phyloP scores from a whole-genome alignment of 1,140 invertebrate genomes.

The Maconellicoccus hirsutus region DNA sequence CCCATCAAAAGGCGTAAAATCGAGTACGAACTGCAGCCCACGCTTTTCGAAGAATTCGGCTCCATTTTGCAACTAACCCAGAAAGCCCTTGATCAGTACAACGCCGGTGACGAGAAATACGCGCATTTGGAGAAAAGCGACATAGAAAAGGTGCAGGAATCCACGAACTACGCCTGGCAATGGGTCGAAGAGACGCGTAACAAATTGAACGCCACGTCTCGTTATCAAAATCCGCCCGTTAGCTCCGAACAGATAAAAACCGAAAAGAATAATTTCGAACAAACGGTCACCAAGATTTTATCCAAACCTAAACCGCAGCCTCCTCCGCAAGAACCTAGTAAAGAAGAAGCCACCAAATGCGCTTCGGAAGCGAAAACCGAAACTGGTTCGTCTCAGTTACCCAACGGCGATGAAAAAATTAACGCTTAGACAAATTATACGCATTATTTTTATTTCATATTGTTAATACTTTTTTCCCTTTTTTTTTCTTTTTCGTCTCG shows the following conservation, averaged over 20 bases:
- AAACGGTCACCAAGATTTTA: slow-evolving; percentile 54
- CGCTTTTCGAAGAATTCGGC: slow-evolving; percentile 63
- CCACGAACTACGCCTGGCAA: slow-evolving; percentile 39
- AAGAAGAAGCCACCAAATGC: neutral
- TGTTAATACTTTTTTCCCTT: neutral
- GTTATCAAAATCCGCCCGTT: slow-evolving; percentile 54
- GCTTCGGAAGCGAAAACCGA: neutral
- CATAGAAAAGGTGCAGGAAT: slow-evolving; percentile 38
- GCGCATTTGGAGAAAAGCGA: slow-evolving; percentile 70
- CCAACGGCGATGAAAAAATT: slow-evolving; percentile 15
- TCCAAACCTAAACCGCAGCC: slow-evolving; percentile 76
- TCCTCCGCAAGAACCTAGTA: slow-evolving; percentile 37
- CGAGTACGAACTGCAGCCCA: slow-evolving; percentile 64
- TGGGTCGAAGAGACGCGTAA: slow-evolving; percentile 30
- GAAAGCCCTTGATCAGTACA: slow-evolving; percentile 55
- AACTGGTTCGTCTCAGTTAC: slow-evolving; percentile 7
- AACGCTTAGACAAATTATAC: neutral
- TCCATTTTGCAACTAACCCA: slow-evolving; percentile 55
- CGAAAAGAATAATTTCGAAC: slow-evolving; percentile 59
- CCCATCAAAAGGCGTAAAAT: slow-evolving; percentile 66
- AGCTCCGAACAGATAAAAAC: slow-evolving; percentile 60
- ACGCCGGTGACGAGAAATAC: slow-evolving; percentile 64
- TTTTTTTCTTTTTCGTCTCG: neutral
- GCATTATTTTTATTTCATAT: neutral
- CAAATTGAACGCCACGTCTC: slow-evolving; percentile 37